Base-by-base conservation (phyloP, 92 coral and sea anemone genomes). In the Epizoanthus fatuus region DNA sequence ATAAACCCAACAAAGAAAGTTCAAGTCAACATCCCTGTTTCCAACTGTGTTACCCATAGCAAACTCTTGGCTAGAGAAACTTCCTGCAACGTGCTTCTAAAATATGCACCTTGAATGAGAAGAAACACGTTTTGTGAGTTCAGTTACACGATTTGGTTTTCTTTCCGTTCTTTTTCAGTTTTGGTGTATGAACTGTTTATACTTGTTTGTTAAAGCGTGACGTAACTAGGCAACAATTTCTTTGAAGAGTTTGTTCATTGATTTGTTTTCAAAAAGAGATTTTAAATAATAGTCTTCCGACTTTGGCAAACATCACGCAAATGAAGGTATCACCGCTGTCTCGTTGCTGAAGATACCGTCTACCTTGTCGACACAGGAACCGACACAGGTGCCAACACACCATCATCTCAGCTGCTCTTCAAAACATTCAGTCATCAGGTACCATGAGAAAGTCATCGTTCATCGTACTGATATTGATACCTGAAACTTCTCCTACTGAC, bases 211-310 rank as follows among this genome's bases (percentile, higher is more conserved):
- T 58, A 6, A 16, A 16, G 19, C 63, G 38, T 66, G 19, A 7
- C n/a, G 72, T 66, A 66, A 37, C 72, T 66, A 66, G 47, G 72
- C 72, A 66, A 66, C 72, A 66, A 17, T 66, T 37, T 66, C 49
- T 66, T 66, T 66, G 72, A 66, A 66, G 7, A 12, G 7, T 65
- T 32, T 32, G 17, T 66, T 17, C 49, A 5, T 58, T 19, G 63
- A 16, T 66, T 66, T 66, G 44, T 13, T 66, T 35, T 66, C 72
- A 39, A 37, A 66, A 66, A 9, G 16, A 7, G 47, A 4, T 4
- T 66, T 22, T 22, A 22, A 35, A 66, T 29, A 66, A 37, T 37
- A 66, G 72, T 32, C 20, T 66, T 16, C 38, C 9, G 17, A 9
- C 13, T 49, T 49, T 12, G 53, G 53, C 53, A 49, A 49, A 49